A percentile compares a stretch with the other conserved stretches of the same genome.
These are phyloP conservation scores for Varecia variegata DNA, from an alignment of 2,797 vertebrate species.

Conservation along the genomic window DNA sequence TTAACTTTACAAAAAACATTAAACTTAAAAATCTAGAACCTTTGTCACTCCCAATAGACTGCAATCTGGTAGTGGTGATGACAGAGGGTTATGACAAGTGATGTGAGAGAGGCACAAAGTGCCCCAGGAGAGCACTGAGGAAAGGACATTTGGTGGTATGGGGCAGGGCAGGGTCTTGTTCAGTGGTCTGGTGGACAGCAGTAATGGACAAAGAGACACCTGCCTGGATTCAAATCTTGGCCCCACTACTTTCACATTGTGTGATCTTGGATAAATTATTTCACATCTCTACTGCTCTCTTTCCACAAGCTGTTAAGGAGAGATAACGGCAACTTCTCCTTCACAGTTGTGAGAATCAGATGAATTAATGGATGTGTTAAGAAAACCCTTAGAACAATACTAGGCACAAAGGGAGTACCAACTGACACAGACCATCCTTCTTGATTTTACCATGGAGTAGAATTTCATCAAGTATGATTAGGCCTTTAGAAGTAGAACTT, in stretches of 20 bases:
- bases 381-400: not conserved
- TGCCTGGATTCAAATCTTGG: not conserved
- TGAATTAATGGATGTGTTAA: not conserved
- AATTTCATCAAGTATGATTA: not conserved
- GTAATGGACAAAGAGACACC: not conserved
- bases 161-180: not conserved
- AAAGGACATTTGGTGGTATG: too few relatives aligned
- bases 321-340: not conserved
- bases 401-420: not conserved
- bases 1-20: not conserved
- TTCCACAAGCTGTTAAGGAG: not conserved
- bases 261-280: not conserved
- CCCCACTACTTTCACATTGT: not conserved
- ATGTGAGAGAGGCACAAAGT: not conserved
- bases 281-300: not conserved
- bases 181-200: not conserved
- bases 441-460: not conserved
- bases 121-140: too few relatives aligned
- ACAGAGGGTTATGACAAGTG: not conserved
- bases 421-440: not conserved
- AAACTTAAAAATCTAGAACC: not conserved
- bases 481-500: not conserved
- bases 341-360: not conserved
- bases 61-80: rapidly evolving
- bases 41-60: not conserved